phyloP scores from a whole-genome alignment of 2,113 vertebrate species.

The Macquaria ambigua region DNA sequence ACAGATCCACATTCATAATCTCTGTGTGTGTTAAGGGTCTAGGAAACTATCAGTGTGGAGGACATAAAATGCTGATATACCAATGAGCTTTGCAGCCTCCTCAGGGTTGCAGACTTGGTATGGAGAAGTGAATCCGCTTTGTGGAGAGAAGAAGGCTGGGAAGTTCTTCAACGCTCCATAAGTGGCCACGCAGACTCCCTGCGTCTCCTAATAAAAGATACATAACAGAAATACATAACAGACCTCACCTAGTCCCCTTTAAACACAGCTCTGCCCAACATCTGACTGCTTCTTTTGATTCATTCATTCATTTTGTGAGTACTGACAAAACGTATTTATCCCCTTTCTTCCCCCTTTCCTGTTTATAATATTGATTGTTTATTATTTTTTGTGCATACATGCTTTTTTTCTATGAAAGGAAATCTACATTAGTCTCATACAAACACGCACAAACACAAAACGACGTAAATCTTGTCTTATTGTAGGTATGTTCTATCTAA shows the following conservation, averaged over 20 bases:
- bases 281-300: not conserved
- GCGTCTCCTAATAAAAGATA: constrained; percentile 87
- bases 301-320: no score
- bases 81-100: constrained; percentile 90
- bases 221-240: not conserved
- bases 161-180: constrained; percentile 89
- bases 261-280: not conserved
- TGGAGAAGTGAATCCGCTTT: constrained; percentile 88
- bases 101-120: constrained; percentile 84
- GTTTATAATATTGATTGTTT: not conserved
- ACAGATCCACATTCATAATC: not conserved
- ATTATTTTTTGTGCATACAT: no score
- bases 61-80: constrained; percentile 70
- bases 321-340: not conserved
- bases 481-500: not conserved
- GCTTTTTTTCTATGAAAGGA: not conserved
- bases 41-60: not conserved
- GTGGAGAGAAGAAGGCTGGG: constrained; percentile 90
- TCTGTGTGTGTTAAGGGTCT: not conserved
- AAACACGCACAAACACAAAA: not conserved
- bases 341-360: not conserved
- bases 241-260: not conserved
- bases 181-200: constrained; percentile 91
- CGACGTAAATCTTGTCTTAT: not conserved
- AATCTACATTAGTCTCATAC: not conserved